phyloP scores from a whole-genome alignment of 2,113 vertebrate species.

The Sorex fumeus region DNA sequence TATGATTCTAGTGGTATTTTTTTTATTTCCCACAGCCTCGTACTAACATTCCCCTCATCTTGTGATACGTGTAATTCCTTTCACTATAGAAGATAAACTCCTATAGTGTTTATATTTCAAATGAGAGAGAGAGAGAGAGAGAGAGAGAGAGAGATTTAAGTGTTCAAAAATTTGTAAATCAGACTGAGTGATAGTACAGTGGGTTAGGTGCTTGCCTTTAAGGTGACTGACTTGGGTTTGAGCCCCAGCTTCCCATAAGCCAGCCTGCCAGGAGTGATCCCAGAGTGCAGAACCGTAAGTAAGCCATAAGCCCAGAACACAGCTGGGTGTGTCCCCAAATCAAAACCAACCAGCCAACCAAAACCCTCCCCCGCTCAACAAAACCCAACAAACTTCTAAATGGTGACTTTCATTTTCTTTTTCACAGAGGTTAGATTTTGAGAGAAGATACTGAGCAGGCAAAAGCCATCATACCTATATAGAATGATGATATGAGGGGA shows the following conservation, averaged over 20 bases:
- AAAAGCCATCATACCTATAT: not conserved
- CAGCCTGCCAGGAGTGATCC: too few species aligned
- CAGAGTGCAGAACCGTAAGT: too few species aligned
- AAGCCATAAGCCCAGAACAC: too few species aligned
- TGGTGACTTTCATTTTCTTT: not conserved
- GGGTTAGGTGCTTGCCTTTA: too few species aligned
- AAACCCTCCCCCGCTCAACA: too few species aligned
- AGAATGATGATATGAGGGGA: not conserved
- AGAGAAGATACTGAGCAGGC: conserved; percentile 3
- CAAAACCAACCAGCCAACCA: too few species aligned
- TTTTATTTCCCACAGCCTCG: not conserved
- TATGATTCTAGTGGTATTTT: not conserved
- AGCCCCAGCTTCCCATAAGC: too few species aligned
- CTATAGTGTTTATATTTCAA: not conserved
- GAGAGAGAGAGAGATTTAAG: not conserved
- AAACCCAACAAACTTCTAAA: too few species aligned
- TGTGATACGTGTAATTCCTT: conserved; percentile 2
- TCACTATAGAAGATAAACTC: not conserved
- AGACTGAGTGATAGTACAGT: too few species aligned
- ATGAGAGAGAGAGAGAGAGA: not conserved
- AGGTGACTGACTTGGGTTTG: too few species aligned
- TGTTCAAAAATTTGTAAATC: not conserved
- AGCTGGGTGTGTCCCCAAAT: too few species aligned
- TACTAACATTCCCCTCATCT: not conserved
- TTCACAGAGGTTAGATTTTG: conserved; percentile 21